These are phyloP conservation scores for Ianthella basta DNA, from an alignment of 37 sponge, comb jelly and placozoan genomes.

Conservation along the genomic window DNA sequence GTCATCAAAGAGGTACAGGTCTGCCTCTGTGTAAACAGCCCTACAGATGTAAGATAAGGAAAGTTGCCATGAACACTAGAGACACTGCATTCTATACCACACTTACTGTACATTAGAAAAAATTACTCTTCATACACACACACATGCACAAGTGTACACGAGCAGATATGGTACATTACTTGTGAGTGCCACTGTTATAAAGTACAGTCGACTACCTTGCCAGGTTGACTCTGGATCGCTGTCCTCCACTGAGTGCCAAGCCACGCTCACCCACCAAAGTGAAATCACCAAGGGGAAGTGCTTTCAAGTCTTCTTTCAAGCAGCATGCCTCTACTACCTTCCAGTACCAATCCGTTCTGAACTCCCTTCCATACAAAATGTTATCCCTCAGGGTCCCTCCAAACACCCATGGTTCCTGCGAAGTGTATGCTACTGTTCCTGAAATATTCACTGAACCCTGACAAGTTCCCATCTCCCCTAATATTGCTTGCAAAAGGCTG, in stretches of 20 bases:
- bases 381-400: constrained; percentile 33
- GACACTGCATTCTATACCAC: not conserved
- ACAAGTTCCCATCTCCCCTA: not conserved
- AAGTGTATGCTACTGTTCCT: constrained; percentile 18
- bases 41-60: constrained; percentile 24
- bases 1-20: constrained; percentile 82
- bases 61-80: not conserved
- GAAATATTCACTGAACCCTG: not conserved
- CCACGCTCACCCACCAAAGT: constrained; percentile 36
- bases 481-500: constrained; percentile 7
- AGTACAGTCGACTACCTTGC: constrained; percentile 16
- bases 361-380: constrained; percentile 13
- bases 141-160: too few relatives aligned
- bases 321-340: constrained; percentile 35
- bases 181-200: too few relatives aligned
- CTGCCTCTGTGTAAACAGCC: constrained; percentile 73
- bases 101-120: not conserved
- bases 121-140: too few relatives aligned
- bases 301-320: constrained; percentile 14
- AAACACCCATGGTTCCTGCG: constrained; percentile 46
- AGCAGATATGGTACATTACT: too few relatives aligned
- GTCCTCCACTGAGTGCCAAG: constrained; percentile 37
- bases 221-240: constrained; percentile 36
- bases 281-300: constrained; percentile 18
- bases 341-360: constrained; percentile 5